These are phyloP conservation scores for Aphodius granarius DNA, from an alignment of 2,888 invertebrate species.

Conservation along the genomic window DNA sequence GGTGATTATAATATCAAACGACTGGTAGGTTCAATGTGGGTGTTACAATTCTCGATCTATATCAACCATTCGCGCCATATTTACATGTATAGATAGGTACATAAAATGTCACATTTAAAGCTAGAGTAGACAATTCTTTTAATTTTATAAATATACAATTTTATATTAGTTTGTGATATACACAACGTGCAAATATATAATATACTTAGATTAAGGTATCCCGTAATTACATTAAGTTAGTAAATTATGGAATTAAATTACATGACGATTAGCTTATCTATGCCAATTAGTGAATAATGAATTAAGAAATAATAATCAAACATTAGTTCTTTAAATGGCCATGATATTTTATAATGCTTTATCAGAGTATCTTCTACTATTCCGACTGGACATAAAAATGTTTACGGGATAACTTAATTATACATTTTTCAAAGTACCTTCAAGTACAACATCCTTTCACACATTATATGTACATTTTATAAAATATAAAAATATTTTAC, in stretches of 20 bases:
- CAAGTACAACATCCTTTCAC: slow-evolving; percentile 6
- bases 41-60: background rate
- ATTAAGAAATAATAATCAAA: too few relatives aligned
- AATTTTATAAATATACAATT: background rate
- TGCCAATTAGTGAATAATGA: too few relatives aligned
- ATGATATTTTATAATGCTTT: too few relatives aligned
- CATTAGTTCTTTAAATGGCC: too few relatives aligned
- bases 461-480: slow-evolving; percentile 20
- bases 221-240: background rate
- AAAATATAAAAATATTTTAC: slow-evolving; percentile 34
- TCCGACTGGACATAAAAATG: too few relatives aligned
- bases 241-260: background rate
- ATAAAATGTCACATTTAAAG: slow-evolving; percentile 30
- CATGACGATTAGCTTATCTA: too few relatives aligned
- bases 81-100: slow-evolving; percentile 20
- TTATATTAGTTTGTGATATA: background rate
- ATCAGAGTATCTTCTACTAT: too few relatives aligned
- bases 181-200: background rate
- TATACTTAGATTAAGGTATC: background rate
- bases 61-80: slow-evolving; percentile 12
- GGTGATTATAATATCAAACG: slow-evolving; percentile 4
- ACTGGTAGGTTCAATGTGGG: background rate
- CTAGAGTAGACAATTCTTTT: slow-evolving; percentile 21
- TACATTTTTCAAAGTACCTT: background rate
- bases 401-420: background rate